A percentile compares a stretch with the other conserved stretches of the same genome.
Evolutionary conservation across 1,140 invertebrate genomes (phyloP).

Genomic region (Reticulitermes speratus): DNA sequence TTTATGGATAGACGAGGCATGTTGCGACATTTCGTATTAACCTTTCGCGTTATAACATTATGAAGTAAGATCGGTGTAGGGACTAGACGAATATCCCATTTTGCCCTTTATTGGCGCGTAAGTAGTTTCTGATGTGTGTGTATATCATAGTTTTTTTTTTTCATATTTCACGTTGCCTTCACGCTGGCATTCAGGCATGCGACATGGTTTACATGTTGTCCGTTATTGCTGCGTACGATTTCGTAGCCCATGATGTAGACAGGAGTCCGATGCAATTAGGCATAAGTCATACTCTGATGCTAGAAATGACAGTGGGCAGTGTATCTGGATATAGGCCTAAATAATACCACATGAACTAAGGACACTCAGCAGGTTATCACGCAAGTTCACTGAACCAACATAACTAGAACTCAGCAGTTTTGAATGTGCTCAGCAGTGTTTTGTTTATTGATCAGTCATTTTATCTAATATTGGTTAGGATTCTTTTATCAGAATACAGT

Average conservation of each 20-base stretch:
- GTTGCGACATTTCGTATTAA: background rate
- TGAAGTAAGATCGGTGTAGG: background rate
- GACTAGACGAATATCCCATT: background rate
- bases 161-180: background rate
- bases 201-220: slow-evolving; percentile 4
- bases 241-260: background rate
- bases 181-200: background rate
- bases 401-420: no score
- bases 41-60: background rate
- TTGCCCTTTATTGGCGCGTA: background rate
- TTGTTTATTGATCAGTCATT: no score
- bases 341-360: background rate
- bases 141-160: background rate
- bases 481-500: no score
- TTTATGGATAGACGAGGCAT: background rate
- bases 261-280: background rate
- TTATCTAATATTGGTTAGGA: no score
- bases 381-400: background rate
- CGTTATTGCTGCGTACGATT: background rate
- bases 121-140: background rate
- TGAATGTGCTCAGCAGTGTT: no score
- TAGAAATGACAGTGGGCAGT: background rate
- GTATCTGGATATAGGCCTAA: background rate
- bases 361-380: background rate
- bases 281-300: background rate